These are phyloP conservation scores for Spisula solida DNA, from an alignment of 2,888 invertebrate genomes.

Conservation along the genomic window DNA sequence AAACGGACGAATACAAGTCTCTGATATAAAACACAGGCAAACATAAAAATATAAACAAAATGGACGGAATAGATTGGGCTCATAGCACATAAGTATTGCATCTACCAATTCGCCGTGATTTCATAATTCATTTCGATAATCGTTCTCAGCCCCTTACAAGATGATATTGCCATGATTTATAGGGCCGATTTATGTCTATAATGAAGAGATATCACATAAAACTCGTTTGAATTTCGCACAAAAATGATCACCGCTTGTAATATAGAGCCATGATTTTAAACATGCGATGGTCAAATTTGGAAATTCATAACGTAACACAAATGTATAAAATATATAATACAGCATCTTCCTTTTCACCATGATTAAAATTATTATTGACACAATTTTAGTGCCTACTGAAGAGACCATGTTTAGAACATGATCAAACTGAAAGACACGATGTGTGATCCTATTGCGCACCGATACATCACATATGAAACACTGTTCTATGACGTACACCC, in stretches of 20 bases:
- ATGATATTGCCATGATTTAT: constrained; percentile 53
- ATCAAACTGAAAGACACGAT: constrained; percentile 24
- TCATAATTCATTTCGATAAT: not conserved
- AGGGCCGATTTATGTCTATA: constrained; percentile 21
- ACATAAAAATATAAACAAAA: constrained; percentile 38
- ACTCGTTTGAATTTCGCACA: constrained; percentile 27
- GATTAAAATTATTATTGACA: not conserved
- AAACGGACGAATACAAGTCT: not conserved
- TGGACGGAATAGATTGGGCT: constrained; percentile 75
- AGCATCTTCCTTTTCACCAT: constrained; percentile 48
- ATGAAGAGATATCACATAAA: constrained; percentile 26
- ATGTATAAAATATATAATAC: not conserved
- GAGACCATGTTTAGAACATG: not conserved
- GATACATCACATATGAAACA: not conserved
- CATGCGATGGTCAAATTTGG: constrained; percentile 27
- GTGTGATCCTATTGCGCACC: constrained; percentile 18
- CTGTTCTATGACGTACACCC: constrained; percentile 2
- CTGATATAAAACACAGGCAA: not conserved
- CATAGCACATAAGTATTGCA: constrained; percentile 23
- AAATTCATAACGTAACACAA: constrained; percentile 39
- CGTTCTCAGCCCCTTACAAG: constrained; percentile 14
- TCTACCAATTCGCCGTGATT: constrained; percentile 61
- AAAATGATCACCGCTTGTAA: constrained; percentile 22
- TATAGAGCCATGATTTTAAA: constrained; percentile 59
- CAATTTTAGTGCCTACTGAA: not conserved